Percentiles rank a stretch among this genome's conserved stretches.
Conservation (phyloP, 92 coral and sea anemone species). For the Ricordea florida region DNA sequence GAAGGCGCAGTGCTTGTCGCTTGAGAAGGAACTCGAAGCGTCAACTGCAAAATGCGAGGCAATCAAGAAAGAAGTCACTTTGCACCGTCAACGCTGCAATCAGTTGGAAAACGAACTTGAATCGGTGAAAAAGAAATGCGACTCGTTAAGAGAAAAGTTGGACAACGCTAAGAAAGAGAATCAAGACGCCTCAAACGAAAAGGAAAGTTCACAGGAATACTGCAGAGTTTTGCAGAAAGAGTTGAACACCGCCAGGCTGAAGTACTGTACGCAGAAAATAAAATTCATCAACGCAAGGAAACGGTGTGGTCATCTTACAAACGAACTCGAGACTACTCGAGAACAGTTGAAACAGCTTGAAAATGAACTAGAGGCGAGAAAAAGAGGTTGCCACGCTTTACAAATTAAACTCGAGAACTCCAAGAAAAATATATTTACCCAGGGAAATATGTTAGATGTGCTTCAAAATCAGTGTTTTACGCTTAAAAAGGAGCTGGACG, state of each 20-base stretch:
- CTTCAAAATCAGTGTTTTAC: constrained; percentile 93
- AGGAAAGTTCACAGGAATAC: constrained; percentile 78
- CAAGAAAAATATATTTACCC: constrained; percentile 82
- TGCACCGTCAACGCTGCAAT: constrained; percentile 82
- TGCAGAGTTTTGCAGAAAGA: constrained; percentile 89
- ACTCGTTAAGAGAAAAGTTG: constrained; percentile 70
- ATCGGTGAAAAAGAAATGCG: constrained; percentile 71
- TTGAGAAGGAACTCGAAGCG: constrained; percentile 74
- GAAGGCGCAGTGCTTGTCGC: constrained; percentile 65
- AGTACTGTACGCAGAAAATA: constrained; percentile 91
- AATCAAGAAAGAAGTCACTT: constrained; percentile 76
- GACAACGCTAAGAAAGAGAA: constrained; percentile 66
- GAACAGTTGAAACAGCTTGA: constrained; percentile 70
- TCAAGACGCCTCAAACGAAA: constrained; percentile 42
- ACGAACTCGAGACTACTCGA: constrained; percentile 68
- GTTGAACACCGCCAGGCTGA: constrained; percentile 86
- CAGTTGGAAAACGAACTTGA: constrained; percentile 85
- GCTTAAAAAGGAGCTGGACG: constrained; percentile 82
- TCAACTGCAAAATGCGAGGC: constrained; percentile 75
- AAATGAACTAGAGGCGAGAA: constrained; percentile 78
- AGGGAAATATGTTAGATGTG: constrained; percentile 93
- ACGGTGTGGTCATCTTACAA: constrained; percentile 72
- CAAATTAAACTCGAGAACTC: constrained; percentile 80
- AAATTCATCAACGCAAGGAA: constrained; percentile 90
- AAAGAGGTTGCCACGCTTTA: constrained; percentile 78